Base-by-base conservation (phyloP, 2,113 vertebrate genomes). In the Lycocorax pyrrhopterus region DNA sequence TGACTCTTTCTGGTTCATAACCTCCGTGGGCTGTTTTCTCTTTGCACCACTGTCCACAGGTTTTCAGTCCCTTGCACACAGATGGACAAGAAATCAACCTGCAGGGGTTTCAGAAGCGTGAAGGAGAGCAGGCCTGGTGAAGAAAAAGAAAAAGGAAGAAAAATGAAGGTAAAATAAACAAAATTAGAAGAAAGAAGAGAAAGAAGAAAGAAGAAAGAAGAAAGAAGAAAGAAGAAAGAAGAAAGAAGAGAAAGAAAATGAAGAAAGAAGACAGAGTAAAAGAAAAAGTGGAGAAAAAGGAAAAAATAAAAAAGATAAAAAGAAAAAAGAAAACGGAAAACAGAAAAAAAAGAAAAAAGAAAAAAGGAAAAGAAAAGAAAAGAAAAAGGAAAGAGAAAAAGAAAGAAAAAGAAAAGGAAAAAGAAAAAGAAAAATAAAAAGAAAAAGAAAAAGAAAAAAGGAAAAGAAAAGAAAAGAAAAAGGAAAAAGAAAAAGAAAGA, bases 391-490 rank as follows among this genome's bases (percentile, higher is more conserved):
- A 39, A 39, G 11, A 8, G 14, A 7, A 17, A 23, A 14, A 8
- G 4, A 3, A 12, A 35, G 18, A 11, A 33, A 12, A 16, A 12
- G 2, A 8, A 7, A 10, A 9, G 27, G 5, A 8, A 5, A 3
- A 33, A 12, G 15, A 18, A 13, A 15, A 52, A 4, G 6, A 10
- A 6, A 13, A 4, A 16, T 9, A 7, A 2, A 5, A 7, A n/a
- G 26, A 1, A 7, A 14, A 1, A 20, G 26, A 4, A 6, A 6
- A 16, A 4, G 7, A 3, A 4, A 1, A 25, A 9, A 10, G 6
- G 2, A 5, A 33, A 6, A 6, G 6, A 6, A 4, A 43, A 14
- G 14, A 4, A 5, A 5, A 25, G 3, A 20, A 9, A 12, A 5
- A 16, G 6, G 18, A 12, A 32, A 20, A 32, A 32, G 12, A 6